phyloP scores from a whole-genome alignment of 2,113 vertebrate genomes.

The Lota lota region DNA sequence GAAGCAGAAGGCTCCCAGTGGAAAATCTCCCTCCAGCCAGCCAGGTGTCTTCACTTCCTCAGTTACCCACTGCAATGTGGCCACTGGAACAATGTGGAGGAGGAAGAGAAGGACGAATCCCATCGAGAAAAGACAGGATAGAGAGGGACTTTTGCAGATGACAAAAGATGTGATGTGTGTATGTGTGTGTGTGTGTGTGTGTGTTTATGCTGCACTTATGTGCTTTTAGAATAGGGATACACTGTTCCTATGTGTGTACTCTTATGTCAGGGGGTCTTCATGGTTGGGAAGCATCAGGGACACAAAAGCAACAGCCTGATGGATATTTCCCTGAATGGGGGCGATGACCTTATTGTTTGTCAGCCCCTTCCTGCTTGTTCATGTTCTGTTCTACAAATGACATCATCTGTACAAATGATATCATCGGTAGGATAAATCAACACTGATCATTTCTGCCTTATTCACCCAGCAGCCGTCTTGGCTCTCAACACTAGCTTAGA shows the following conservation, averaged over 20 bases:
- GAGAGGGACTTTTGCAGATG: constrained; percentile 37
- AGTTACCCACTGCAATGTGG: constrained; percentile 31
- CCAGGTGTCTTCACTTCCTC: constrained; percentile 59
- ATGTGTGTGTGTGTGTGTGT: too few species aligned
- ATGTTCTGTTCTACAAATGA: constrained; percentile 45
- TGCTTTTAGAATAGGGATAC: constrained; percentile 30
- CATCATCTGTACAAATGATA: constrained; percentile 30
- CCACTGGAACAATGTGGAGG: constrained; percentile 61
- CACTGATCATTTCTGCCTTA: constrained; percentile 4
- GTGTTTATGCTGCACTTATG: too few species aligned
- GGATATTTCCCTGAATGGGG: constrained; percentile 44
- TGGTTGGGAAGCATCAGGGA: constrained; percentile 49
- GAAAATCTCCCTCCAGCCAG: constrained; percentile 11
- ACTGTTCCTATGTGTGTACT: constrained; percentile 7
- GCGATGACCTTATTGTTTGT: constrained; percentile 61
- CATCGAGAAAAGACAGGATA: constrained; percentile 31
- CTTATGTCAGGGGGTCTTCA: constrained; percentile 43
- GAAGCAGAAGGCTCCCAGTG: constrained; percentile 26
- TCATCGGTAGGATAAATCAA: constrained; percentile 36
- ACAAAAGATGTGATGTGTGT: constrained; percentile 23
- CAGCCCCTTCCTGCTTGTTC: constrained; percentile 51
- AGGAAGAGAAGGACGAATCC: constrained; percentile 31
- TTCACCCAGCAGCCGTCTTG: constrained; percentile 29
- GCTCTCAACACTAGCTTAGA: too few species aligned
- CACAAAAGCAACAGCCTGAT: constrained; percentile 35